Evolutionary conservation across 2,888 invertebrate genomes (phyloP).

Genomic region (Beris morrisii): DNA sequence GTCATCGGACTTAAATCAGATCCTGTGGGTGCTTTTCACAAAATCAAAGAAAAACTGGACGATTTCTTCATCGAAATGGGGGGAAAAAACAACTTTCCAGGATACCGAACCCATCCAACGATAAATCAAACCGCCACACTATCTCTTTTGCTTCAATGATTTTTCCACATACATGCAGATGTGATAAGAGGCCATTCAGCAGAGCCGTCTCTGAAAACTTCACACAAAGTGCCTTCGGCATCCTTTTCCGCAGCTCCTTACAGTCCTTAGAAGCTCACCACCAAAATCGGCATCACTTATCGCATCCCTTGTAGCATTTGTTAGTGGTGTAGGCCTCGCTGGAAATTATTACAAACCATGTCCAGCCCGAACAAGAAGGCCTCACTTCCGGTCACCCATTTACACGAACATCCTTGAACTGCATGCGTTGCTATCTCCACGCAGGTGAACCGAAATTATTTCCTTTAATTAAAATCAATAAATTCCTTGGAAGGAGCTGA

Average conservation of each 20-base stretch:
- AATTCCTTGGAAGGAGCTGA: slow-evolving; percentile 30
- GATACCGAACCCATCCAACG: not conserved
- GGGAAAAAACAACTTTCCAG: no score
- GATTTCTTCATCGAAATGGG: no score
- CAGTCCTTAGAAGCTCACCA: not conserved
- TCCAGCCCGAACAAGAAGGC: no score
- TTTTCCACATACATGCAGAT: slow-evolving; percentile 42
- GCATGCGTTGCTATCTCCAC: slow-evolving; percentile 8
- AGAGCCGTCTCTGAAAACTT: not conserved
- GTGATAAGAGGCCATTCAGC: slow-evolving; percentile 25
- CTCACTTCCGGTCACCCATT: no score
- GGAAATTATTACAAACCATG: no score
- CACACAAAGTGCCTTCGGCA: slow-evolving; percentile 2
- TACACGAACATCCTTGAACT: not conserved
- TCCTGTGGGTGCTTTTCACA: no score
- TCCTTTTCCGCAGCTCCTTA: slow-evolving; percentile 3
- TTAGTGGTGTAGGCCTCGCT: no score
- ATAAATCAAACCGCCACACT: slow-evolving; percentile 49
- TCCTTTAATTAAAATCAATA: slow-evolving; percentile 40
- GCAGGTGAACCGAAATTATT: not conserved
- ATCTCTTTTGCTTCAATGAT: slow-evolving; percentile 55
- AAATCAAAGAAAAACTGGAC: no score
- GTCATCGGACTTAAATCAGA: no score
- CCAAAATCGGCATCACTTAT: no score
- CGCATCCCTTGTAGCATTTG: no score